Conservation (phyloP, 2,113 vertebrate species). For the Peucedramus taeniatus region DNA sequence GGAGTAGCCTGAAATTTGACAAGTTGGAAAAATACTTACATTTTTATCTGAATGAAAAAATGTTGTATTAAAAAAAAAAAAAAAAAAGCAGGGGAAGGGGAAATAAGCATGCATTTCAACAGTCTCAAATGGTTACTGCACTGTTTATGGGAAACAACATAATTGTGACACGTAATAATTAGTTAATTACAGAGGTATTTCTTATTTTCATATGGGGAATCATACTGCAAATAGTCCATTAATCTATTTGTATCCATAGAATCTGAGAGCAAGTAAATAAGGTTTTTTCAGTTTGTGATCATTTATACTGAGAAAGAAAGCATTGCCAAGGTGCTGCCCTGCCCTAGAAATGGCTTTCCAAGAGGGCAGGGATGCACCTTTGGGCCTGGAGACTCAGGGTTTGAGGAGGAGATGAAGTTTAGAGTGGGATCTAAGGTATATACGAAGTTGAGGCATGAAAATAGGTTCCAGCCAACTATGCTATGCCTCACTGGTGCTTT, state of each 20-base stretch:
- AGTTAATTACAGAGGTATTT: conserved; percentile 7
- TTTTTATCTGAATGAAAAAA: conserved; percentile 1
- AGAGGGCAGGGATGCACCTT: neutral
- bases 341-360: neutral
- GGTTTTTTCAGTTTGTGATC: neutral
- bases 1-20: conserved; percentile 24
- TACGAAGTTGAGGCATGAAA: neutral
- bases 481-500: neutral
- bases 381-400: neutral
- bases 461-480: neutral
- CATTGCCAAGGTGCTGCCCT: neutral
- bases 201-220: neutral
- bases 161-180: neutral
- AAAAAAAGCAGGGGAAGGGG: fast-evolving
- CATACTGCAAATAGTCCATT: neutral
- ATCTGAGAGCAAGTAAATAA: neutral
- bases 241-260: neutral
- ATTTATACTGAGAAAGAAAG: neutral
- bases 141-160: neutral
- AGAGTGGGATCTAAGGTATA: neutral
- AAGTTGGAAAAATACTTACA: conserved; percentile 1
- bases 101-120: neutral
- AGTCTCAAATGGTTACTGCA: neutral
- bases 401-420: neutral
- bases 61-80: neutral